Base-by-base conservation (phyloP, 2,888 invertebrate genomes). In the Terebella lapidaria region DNA sequence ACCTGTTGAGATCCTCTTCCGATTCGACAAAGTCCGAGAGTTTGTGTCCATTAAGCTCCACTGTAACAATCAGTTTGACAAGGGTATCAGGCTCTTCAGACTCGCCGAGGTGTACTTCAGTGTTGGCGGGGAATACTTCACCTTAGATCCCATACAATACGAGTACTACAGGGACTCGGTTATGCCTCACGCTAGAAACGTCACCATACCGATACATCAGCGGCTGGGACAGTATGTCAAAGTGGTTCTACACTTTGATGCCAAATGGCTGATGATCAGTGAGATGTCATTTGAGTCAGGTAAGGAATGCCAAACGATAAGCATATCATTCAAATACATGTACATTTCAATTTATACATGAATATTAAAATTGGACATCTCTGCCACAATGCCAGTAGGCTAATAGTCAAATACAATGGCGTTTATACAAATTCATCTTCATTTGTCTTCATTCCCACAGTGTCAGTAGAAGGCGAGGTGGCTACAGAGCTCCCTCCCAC, bases 201-300 rank as follows among this genome's bases (percentile, higher is more conserved):
- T 94, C 54, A 86, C 87, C 75, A 88, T 94, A 72, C 88, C 89
- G 70, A 85, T 94, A 29, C 89, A 90, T 74, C 87, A 91, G 74
- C 85, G 89, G 53, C 87, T 92, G 56, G 94, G 90, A 27, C 85
- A 86, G 73, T 91, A 87, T 83, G 88, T 93, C 62, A 89, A 74
- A 82, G 89, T 68, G 86, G 67, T 88, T 71, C 84, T 93, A 56
- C 85, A 85, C 68, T 93, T 92, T 78, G 88, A 90, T 2, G 86
- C 89, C n/a, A 84, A 88, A 57, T 94, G 94, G 93, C 88, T 94
- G 69, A 87, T 94, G 82, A 86, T 94, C 74, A 92, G 92, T 80
- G 94, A 94, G 82, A 85, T 93, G 65, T 87, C 88, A 57, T 94
- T 94, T 79, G 88, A 89, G 71, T 92, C 92, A 72, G 87, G 91